Conservation (phyloP, 2,888 invertebrate species). For the Troglohyphantes excavatus region DNA sequence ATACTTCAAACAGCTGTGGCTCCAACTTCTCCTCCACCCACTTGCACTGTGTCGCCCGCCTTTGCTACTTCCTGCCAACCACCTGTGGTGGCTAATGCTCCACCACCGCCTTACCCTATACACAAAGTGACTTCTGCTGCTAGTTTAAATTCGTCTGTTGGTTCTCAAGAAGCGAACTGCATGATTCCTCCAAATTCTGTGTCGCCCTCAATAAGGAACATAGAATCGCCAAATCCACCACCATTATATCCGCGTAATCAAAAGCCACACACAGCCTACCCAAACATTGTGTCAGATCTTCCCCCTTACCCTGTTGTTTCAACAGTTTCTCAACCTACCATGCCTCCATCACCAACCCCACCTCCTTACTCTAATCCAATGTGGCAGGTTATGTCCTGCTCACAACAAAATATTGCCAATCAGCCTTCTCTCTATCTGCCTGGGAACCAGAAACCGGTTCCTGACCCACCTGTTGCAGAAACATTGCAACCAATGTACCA, state of each 20-base stretch:
- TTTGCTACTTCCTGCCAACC: constrained; percentile 58
- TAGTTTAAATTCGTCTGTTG: constrained; percentile 63
- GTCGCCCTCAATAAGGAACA: constrained; percentile 40
- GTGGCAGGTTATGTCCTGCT: constrained; percentile 60
- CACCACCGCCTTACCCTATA: constrained; percentile 77
- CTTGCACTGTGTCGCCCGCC: constrained; percentile 51
- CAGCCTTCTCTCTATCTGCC: constrained; percentile 86
- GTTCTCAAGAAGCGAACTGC: constrained; percentile 43
- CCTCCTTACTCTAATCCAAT: constrained; percentile 78
- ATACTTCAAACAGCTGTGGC: constrained; percentile 96
- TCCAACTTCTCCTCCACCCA: constrained; percentile 88
- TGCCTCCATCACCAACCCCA: constrained; percentile 79
- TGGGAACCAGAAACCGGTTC: constrained; percentile 47
- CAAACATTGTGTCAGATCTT: constrained; percentile 54
- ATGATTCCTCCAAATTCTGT: constrained; percentile 34
- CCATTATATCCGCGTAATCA: constrained; percentile 76
- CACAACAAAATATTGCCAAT: constrained; percentile 84
- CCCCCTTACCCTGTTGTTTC: constrained; percentile 65
- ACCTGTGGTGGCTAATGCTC: constrained; percentile 56
- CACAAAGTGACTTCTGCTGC: constrained; percentile 70
- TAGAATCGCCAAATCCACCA: constrained; percentile 62
- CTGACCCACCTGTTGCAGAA: constrained; percentile 59
- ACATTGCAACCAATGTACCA: constrained; percentile 38
- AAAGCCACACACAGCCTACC: constrained; percentile 48
- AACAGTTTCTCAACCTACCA: constrained; percentile 52